Percentiles rank a stretch among this genome's conserved stretches.
Conservation (phyloP, 2,113 vertebrate species). For the Patagioenas fasciata region DNA sequence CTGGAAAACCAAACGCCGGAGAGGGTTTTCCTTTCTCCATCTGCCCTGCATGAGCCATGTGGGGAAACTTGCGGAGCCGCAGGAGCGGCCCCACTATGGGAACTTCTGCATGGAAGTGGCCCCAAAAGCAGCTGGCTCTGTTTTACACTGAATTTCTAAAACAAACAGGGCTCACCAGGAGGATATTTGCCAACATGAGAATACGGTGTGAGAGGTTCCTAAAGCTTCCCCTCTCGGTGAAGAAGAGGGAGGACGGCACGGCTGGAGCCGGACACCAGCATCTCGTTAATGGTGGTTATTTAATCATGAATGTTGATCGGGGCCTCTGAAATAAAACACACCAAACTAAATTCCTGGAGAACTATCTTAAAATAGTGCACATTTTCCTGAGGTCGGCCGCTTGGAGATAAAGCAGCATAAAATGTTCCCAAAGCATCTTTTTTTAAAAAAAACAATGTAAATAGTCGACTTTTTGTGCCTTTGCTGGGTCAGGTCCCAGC, state of each 20-base stretch:
- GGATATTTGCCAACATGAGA: not conserved
- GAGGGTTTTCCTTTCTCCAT: not conserved
- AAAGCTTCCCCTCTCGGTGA: not conserved
- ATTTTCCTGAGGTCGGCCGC: not conserved
- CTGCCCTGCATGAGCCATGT: not conserved
- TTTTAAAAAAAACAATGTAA: not conserved
- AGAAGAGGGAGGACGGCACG: not conserved
- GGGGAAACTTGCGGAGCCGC: rapidly evolving
- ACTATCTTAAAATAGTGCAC: slow-evolving; percentile 35
- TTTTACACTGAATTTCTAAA: not conserved
- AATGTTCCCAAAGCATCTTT: slow-evolving; percentile 21
- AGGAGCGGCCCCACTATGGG: not conserved
- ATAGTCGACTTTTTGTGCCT: slow-evolving; percentile 20
- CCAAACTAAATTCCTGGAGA: slow-evolving; percentile 12
- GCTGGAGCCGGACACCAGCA: not conserved
- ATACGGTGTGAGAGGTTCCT: not conserved
- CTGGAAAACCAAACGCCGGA: not conserved
- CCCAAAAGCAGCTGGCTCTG: not conserved
- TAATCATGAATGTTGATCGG: rapidly evolving
- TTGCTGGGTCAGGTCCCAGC: slow-evolving; percentile 28
- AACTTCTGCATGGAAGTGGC: not conserved
- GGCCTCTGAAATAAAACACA: not conserved
- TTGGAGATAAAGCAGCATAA: slow-evolving; percentile 2
- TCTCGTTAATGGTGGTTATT: not conserved
- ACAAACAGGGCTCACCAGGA: not conserved